phyloP scores from a whole-genome alignment of 2,797 vertebrate species.

The Danio jaintianensis region DNA sequence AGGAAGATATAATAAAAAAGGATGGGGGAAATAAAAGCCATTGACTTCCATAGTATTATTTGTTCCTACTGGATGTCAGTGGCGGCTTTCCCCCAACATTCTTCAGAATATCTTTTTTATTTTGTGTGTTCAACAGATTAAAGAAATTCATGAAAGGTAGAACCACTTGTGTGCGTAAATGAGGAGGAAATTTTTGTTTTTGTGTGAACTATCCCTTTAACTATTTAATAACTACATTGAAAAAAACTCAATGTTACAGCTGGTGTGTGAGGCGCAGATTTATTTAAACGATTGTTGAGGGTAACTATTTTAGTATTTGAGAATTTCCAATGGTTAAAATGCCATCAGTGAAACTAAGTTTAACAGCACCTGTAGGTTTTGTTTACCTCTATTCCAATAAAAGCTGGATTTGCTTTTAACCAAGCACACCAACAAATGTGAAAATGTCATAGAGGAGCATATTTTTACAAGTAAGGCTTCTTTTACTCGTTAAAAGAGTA shows the following conservation, averaged over 20 bases:
- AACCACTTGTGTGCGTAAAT: too few species aligned
- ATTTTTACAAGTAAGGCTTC: neutral
- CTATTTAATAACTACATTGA: too few species aligned
- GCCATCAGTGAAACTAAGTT: neutral
- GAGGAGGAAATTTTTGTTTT: too few species aligned
- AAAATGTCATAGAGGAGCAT: neutral
- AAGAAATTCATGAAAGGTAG: too few species aligned
- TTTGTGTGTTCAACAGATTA: too few species aligned
- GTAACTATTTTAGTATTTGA: neutral
- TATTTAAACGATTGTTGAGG: neutral
- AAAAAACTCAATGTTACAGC: neutral
- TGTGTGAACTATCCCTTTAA: too few species aligned
- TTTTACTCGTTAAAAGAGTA: neutral
- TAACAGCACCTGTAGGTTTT: constrained; percentile 7
- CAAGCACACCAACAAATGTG: neutral
- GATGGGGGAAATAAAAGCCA: neutral
- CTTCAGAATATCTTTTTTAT: too few species aligned
- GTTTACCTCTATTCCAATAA: neutral
- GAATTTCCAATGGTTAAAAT: neutral
- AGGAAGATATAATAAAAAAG: neutral
- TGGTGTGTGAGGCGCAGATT: neutral
- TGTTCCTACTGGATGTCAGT: neutral
- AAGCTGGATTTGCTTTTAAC: neutral
- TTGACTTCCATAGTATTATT: too few species aligned
- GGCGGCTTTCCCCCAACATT: neutral